phyloP scores from a whole-genome alignment of 1,140 invertebrate species.

The Maniola jurtina region DNA sequence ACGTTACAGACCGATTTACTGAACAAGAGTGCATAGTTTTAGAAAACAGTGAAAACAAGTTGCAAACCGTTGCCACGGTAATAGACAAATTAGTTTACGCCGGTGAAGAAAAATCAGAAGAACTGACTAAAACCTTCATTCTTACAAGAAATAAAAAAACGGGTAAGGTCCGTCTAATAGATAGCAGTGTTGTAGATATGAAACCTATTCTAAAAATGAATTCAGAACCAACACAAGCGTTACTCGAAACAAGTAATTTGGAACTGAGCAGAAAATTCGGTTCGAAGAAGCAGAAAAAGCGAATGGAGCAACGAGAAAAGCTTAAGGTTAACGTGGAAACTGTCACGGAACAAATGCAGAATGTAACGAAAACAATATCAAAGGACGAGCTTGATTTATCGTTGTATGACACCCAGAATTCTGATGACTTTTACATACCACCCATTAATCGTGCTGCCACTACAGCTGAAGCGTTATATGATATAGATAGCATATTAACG shows the following conservation, averaged over 20 bases:
- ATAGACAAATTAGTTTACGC: constrained; percentile 49
- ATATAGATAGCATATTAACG: constrained; percentile 52
- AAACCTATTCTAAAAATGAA: constrained; percentile 48
- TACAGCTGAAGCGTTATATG: constrained; percentile 47
- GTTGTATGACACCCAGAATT: constrained; percentile 45
- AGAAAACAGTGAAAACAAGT: constrained; percentile 35
- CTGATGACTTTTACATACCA: constrained; percentile 65
- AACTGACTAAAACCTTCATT: constrained; percentile 50
- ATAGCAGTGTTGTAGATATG: constrained; percentile 42
- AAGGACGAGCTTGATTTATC: constrained; percentile 55
- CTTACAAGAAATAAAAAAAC: constrained; percentile 51
- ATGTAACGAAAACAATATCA: constrained; percentile 48
- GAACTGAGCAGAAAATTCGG: constrained; percentile 69
- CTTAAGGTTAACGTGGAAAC: constrained; percentile 57
- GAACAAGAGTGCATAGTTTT: constrained; percentile 39
- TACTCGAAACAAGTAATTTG: constrained; percentile 45
- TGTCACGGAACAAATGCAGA: constrained; percentile 59
- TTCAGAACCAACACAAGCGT: constrained; percentile 23
- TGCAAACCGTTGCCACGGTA: constrained; percentile 42
- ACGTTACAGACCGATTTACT: constrained; percentile 43
- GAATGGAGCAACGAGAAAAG: constrained; percentile 60
- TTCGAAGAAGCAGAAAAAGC: constrained; percentile 61
- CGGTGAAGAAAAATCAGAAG: constrained; percentile 52
- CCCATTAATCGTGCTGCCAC: constrained; percentile 52
- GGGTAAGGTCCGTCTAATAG: constrained; percentile 58